Percentiles rank a stretch among this genome's conserved stretches.
These are phyloP conservation scores for Tenthredo amoena DNA, from an alignment of 2,888 invertebrate genomes.

Conservation along the genomic window DNA sequence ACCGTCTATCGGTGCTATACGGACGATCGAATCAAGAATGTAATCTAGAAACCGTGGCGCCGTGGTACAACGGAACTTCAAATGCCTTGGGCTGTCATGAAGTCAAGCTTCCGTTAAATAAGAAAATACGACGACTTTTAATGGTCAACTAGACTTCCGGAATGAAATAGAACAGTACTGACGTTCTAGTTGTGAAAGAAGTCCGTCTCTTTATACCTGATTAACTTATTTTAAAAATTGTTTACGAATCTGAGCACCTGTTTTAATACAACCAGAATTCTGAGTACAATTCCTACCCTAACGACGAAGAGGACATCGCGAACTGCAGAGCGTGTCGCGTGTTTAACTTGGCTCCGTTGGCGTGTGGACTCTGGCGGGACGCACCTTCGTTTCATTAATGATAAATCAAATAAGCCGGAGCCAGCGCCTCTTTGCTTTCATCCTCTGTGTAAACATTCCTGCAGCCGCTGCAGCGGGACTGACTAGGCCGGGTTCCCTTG, in stretches of 20 bases:
- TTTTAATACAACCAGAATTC: not conserved
- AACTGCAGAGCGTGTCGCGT: slow-evolving; percentile 35
- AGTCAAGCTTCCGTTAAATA: slow-evolving; percentile 1
- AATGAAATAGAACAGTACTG: not conserved
- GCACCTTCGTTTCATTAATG: slow-evolving; percentile 57
- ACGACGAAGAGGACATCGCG: slow-evolving; percentile 39
- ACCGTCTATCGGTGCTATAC: slow-evolving; percentile 60
- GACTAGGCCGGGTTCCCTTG: slow-evolving; percentile 17
- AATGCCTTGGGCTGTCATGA: slow-evolving; percentile 26
- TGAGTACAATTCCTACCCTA: not conserved
- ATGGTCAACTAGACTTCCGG: not conserved
- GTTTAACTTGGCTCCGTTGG: slow-evolving; percentile 46
- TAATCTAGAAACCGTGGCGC: slow-evolving; percentile 43
- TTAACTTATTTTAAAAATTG: not conserved
- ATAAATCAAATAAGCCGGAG: slow-evolving; percentile 55
- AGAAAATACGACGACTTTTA: not conserved
- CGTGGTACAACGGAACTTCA: slow-evolving; percentile 21
- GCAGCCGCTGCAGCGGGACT: slow-evolving; percentile 8
- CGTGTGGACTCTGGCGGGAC: slow-evolving; percentile 24
- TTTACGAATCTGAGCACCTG: not conserved
- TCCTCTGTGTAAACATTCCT: slow-evolving; percentile 43
- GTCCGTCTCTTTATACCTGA: not conserved
- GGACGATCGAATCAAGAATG: slow-evolving; percentile 45
- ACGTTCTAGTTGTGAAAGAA: not conserved
- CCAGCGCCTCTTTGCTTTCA: slow-evolving; percentile 46